Percentiles rank a stretch among this genome's conserved stretches.
Evolutionary conservation across 2,888 invertebrate genomes (phyloP).

Genomic region (Parnassius orleans): DNA sequence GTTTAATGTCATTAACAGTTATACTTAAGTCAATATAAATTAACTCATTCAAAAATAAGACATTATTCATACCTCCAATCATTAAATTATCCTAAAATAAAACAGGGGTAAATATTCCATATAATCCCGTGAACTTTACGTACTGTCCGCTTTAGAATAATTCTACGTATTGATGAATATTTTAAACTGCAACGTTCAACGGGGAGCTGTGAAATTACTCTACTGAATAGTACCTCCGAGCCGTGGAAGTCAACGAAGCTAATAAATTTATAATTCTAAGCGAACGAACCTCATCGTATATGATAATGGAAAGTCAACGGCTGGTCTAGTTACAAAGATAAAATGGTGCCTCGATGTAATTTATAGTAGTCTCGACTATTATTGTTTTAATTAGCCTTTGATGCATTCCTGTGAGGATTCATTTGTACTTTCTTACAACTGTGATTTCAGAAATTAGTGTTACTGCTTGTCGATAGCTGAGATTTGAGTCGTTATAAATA

Average conservation of each 20-base stretch:
- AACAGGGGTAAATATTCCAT: too few relatives aligned
- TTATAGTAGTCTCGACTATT: constrained; percentile 27
- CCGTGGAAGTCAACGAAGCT: constrained; percentile 41
- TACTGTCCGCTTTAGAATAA: constrained; percentile 25
- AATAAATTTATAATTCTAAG: constrained; percentile 62
- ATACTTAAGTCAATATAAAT: too few relatives aligned
- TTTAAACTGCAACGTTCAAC: constrained; percentile 41
- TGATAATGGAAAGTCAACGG: constrained; percentile 61
- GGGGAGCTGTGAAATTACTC: constrained; percentile 42
- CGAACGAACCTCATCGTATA: constrained; percentile 57
- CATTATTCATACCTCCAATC: too few relatives aligned
- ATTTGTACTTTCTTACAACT: too few relatives aligned
- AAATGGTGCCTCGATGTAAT: constrained; percentile 40
- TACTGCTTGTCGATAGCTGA: too few relatives aligned
- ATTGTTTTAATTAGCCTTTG: background rate
- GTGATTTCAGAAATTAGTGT: too few relatives aligned
- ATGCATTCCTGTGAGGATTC: too few relatives aligned
- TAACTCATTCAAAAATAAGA: too few relatives aligned
- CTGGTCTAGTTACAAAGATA: constrained; percentile 47
- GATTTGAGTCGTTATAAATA: too few relatives aligned
- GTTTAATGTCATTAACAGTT: too few relatives aligned
- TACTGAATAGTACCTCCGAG: constrained; percentile 37
- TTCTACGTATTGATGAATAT: constrained; percentile 51
- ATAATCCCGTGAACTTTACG: too few relatives aligned
- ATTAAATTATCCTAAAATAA: too few relatives aligned